These are phyloP conservation scores for Samia ricini DNA, from an alignment of 1,140 invertebrate species.

Conservation along the genomic window DNA sequence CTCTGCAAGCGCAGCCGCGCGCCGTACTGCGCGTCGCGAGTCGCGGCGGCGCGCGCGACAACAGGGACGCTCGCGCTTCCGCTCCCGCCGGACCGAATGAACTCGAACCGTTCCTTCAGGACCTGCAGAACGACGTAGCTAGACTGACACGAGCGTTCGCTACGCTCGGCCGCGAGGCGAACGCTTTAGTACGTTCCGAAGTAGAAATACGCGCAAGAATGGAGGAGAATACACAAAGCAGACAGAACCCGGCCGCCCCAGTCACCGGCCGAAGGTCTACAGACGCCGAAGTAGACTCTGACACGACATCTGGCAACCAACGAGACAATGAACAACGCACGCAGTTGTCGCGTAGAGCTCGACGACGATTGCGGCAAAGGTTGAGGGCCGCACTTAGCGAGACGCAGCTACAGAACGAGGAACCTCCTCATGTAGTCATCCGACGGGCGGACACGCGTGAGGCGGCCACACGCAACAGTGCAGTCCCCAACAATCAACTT, in stretches of 20 bases:
- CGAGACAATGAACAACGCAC: constrained; percentile 6
- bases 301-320: constrained; percentile 16
- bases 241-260: constrained; percentile 7
- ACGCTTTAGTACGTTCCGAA: constrained; percentile 40
- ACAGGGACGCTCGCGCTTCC: constrained; percentile 2
- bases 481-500: constrained; percentile 10
- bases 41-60: constrained; percentile 38
- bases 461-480: constrained; percentile 13
- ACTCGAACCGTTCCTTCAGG: constrained; percentile 45
- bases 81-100: constrained; percentile 18
- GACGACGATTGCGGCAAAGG: constrained; percentile 51
- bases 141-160: constrained; percentile 50
- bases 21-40: constrained; percentile 59
- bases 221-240: constrained; percentile 23
- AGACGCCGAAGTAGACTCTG: constrained; percentile 10
- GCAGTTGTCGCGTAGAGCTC: constrained; percentile 51
- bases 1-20: constrained; percentile 47
- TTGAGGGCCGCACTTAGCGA: constrained; percentile 44
- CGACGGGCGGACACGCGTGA: background rate
- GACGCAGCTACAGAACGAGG: constrained; percentile 12
- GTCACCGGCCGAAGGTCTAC: background rate
- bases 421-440: background rate
- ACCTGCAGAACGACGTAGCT: constrained; percentile 49
- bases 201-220: constrained; percentile 38
- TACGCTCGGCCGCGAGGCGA: constrained; percentile 45